phyloP scores from a whole-genome alignment of 2,113 vertebrate species.

The Shinisaurus crocodilurus region DNA sequence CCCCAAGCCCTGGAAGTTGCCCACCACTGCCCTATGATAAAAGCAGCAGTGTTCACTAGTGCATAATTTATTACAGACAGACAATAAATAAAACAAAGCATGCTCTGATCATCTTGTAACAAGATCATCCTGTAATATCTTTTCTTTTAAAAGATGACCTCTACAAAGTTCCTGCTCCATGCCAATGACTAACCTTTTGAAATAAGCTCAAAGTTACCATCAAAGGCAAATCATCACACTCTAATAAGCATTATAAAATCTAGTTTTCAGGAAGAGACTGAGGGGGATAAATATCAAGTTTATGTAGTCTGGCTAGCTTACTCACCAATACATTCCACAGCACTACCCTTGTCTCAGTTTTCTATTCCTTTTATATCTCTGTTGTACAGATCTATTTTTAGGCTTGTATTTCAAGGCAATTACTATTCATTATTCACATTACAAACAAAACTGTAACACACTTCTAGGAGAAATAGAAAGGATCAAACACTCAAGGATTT shows the following conservation, averaged over 20 bases:
- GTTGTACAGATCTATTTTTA: neutral
- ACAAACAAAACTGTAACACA: neutral
- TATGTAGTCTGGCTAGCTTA: conserved; percentile 11
- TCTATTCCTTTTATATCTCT: neutral
- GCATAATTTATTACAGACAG: neutral
- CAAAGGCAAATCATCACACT: conserved; percentile 12
- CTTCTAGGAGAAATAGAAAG: neutral
- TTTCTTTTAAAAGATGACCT: conserved; percentile 12
- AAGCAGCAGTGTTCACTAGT: neutral
- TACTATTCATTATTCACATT: neutral
- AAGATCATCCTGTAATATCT: conserved; percentile 1
- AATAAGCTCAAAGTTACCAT: conserved; percentile 13
- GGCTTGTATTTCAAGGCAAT: neutral
- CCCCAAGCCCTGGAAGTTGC: too few relatives aligned
- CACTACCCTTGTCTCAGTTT: neutral
- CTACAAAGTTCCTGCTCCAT: neutral
- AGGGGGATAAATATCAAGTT: neutral
- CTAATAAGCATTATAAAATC: neutral
- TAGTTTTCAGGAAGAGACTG: conserved; percentile 13
- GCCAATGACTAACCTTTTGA: conserved; percentile 9
- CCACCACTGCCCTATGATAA: neutral
- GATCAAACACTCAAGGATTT: neutral
- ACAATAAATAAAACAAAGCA: conserved; percentile 7
- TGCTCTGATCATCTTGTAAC: neutral
- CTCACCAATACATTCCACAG: neutral